A percentile compares a stretch with the other conserved stretches of the same genome.
These are phyloP conservation scores for Rotaria socialis DNA, from an alignment of 2,888 invertebrate species.

Conservation along the genomic window DNA sequence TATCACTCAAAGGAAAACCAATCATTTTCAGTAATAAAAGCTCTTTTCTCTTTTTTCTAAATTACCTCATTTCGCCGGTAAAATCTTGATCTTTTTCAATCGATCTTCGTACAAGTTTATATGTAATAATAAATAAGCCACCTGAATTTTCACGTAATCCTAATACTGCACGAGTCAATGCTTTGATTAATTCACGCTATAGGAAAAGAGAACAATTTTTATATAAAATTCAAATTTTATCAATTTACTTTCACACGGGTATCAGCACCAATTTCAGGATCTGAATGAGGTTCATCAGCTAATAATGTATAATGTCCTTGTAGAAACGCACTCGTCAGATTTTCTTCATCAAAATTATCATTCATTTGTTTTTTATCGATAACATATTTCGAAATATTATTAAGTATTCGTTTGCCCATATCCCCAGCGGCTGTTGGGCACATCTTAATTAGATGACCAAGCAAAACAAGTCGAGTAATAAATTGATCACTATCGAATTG, in stretches of 20 bases:
- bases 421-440: neutral
- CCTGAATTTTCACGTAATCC: constrained; percentile 28
- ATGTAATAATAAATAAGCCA: neutral
- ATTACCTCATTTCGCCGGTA: neutral
- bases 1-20: too few species aligned
- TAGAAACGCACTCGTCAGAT: neutral
- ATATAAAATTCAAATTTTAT: neutral
- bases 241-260: constrained; percentile 4
- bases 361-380: neutral
- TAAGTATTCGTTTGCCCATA: constrained; percentile 7
- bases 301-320: constrained; percentile 6
- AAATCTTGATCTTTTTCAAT: constrained; percentile 31
- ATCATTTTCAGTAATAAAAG: too few species aligned
- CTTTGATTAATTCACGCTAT: constrained; percentile 34
- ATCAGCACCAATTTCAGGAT: constrained; percentile 19
- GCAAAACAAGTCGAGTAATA: neutral
- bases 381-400: constrained; percentile 18
- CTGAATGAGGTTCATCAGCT: neutral
- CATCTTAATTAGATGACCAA: constrained; percentile 23
- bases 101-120: constrained; percentile 17
- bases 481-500: constrained; percentile 28
- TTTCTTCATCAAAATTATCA: neutral
- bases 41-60: too few species aligned
- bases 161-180: neutral
- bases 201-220: neutral